Evolutionary conservation across 2,888 invertebrate species (phyloP), one percentile per base, ranked within the genome.

Genomic region (Macropis europaea): DNA sequence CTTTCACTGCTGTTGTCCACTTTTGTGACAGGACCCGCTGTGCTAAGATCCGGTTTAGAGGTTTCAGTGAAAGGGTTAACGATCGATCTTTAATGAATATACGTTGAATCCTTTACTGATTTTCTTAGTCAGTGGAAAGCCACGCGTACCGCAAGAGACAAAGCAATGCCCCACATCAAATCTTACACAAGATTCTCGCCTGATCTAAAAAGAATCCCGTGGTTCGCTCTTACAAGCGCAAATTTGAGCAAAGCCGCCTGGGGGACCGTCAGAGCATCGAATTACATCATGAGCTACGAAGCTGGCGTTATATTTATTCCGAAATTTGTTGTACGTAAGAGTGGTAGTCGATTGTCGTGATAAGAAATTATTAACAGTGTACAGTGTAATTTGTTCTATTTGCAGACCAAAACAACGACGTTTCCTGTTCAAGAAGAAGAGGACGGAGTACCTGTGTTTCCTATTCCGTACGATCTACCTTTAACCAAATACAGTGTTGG

Each of bases 201-300:
- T 0, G 94, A 95, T 86, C 88, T 91, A 64, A 91, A 90, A n/a
- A 90, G 91, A 78, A 92, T 95, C 2, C 94, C 96, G 0, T 99
- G 95, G 94, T 97, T 96, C 88, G 90, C 97, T 0, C 91, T 99
- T 0, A 98, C 98, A 0, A 98, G 98, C 57, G 97, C 97, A 0
- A 99, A 99, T 91, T 91, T 99, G 28, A 99, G 99, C 9, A 99
- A 98, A 91, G 97, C 99, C 0, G 99, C 99, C 0, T 99, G 99
- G 99, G 99, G 99, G 38, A 92, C 92, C 0, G 87, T 92, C 0
- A 93, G 95, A 30, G 87, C 90, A 26, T 68, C 72, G 1, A 87
- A 93, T 54, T 91, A 91, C 79, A 93, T 98, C 6, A 93, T 96
- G 88, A 97, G 97, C 42, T 98, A 96, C 86, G 99, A 99, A 90